Conservation (phyloP, 30 jellyfish, hydroid and myxozoan species). For the Rhopilema esculentum region DNA sequence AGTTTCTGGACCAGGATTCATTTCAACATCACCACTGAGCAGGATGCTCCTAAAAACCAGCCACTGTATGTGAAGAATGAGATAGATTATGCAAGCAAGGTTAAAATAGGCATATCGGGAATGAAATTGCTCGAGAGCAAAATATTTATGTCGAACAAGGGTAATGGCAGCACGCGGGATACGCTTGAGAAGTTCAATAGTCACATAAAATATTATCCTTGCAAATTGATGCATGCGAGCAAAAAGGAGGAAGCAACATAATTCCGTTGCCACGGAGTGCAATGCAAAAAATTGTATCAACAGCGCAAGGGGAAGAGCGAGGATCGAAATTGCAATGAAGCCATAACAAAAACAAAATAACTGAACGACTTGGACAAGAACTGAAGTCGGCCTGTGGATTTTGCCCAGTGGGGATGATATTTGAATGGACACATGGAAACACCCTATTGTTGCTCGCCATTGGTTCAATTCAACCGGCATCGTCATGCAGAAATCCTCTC, state of each 20-base stretch:
- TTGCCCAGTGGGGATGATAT: conserved; percentile 24
- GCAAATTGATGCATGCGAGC: conserved; percentile 63
- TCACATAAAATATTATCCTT: conserved; percentile 31
- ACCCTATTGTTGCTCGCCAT: conserved; percentile 58
- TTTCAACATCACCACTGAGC: conserved; percentile 70
- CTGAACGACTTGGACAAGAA: conserved; percentile 34
- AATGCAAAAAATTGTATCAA: conserved; percentile 33
- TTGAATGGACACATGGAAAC: conserved; percentile 46
- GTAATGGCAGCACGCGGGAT: conserved; percentile 42
- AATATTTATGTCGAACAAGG: conserved; percentile 43
- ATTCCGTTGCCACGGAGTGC: conserved; percentile 34
- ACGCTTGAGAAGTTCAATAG: conserved; percentile 58
- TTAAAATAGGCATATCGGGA: conserved; percentile 45
- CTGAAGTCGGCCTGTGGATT: conserved; percentile 32
- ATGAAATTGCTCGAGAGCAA: conserved; percentile 36
- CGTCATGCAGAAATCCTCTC: conserved; percentile 52
- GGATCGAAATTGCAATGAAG: conserved; percentile 26
- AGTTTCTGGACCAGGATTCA: conserved; percentile 56
- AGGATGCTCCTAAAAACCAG: conserved; percentile 55
- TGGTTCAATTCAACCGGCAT: conserved; percentile 58
- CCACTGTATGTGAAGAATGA: conserved; percentile 56
- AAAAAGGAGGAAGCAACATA: conserved; percentile 52
- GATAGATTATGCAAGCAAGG: conserved; percentile 43
- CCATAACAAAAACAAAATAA: conserved; percentile 39
- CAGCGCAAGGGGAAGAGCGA: conserved; percentile 41